Evolutionary conservation across 1,140 invertebrate genomes (phyloP).

Genomic region (Zaprionus lachaisei): DNA sequence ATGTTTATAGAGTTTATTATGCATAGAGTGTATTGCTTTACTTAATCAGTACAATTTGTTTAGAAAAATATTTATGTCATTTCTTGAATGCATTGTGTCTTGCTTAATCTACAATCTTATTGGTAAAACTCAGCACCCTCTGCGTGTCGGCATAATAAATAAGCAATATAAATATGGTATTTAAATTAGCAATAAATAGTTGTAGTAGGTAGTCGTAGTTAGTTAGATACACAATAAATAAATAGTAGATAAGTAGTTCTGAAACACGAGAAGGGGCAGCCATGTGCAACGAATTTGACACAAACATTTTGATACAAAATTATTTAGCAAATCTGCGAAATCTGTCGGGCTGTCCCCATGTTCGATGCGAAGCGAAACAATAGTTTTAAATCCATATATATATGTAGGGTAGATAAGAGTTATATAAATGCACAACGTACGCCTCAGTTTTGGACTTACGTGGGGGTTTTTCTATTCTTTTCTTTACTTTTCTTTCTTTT

Average conservation of each 20-base stretch:
- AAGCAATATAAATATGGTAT: conserved; percentile 42
- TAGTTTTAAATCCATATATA: conserved; percentile 51
- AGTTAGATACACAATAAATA: conserved; percentile 31
- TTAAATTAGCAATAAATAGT: conserved; percentile 67
- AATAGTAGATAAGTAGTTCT: conserved; percentile 31
- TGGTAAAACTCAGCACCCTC: conserved; percentile 68
- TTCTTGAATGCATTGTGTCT: conserved; percentile 29
- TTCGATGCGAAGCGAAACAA: conserved; percentile 43
- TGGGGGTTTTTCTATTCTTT: not conserved
- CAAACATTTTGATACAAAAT: conserved; percentile 83
- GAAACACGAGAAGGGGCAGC: conserved; percentile 21
- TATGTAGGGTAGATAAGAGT: conserved; percentile 65
- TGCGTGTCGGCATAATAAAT: conserved; percentile 59
- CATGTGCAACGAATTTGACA: conserved; percentile 57
- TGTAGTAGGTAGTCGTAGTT: conserved; percentile 19
- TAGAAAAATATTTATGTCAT: conserved; percentile 50
- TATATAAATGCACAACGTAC: conserved; percentile 74
- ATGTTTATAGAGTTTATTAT: conserved; percentile 61
- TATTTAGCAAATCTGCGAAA: conserved; percentile 70
- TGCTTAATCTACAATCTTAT: conserved; percentile 43
- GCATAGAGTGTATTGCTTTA: conserved; percentile 75
- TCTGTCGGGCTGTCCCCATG: conserved; percentile 1
- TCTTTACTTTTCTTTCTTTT: not conserved
- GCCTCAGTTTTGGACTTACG: conserved; percentile 64
- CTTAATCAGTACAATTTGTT: conserved; percentile 84